Evolutionary conservation across 2,797 vertebrate species (phyloP).

Genomic region (Cyprinodon diabolis): DNA sequence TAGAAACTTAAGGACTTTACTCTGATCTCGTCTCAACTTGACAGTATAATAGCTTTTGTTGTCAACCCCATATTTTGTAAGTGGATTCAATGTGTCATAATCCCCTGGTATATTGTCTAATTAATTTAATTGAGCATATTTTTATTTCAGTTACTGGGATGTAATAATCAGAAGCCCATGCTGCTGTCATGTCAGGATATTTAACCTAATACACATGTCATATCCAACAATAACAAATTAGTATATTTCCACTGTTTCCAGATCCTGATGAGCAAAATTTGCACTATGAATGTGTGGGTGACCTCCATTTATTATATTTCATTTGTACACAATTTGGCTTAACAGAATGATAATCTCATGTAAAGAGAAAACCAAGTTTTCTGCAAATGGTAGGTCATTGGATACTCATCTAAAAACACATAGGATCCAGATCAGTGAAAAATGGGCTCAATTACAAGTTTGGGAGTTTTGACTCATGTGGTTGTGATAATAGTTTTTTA

Average conservation of each 20-base stretch:
- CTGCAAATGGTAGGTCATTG: not conserved
- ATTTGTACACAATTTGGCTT: not conserved
- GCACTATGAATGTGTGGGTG: slow-evolving; percentile 6
- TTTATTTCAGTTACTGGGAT: slow-evolving; percentile 6
- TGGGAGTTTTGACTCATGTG: not conserved
- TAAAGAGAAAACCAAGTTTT: not conserved
- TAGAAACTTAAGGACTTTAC: not conserved
- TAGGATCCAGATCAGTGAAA: not conserved
- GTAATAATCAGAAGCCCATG: slow-evolving; percentile 23
- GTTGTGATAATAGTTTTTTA: not conserved
- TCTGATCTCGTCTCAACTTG: not conserved
- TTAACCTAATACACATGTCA: slow-evolving; percentile 51
- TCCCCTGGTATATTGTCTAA: slow-evolving; percentile 8
- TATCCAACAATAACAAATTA: slow-evolving; percentile 45
- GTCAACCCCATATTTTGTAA: slow-evolving; percentile 21
- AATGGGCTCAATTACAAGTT: not conserved
- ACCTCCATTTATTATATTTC: slow-evolving; percentile 2
- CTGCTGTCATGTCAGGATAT: slow-evolving; percentile 40
- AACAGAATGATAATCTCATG: not conserved
- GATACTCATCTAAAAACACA: not conserved
- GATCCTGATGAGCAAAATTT: slow-evolving; percentile 32
- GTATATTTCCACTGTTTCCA: slow-evolving; percentile 29
- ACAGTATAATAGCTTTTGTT: slow-evolving; percentile 24
- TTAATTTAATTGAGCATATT: slow-evolving; percentile 30
- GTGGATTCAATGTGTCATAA: slow-evolving; percentile 10